These are phyloP conservation scores for Embidobia sp. DNA, from an alignment of 2,888 invertebrate species.

Conservation along the genomic window DNA sequence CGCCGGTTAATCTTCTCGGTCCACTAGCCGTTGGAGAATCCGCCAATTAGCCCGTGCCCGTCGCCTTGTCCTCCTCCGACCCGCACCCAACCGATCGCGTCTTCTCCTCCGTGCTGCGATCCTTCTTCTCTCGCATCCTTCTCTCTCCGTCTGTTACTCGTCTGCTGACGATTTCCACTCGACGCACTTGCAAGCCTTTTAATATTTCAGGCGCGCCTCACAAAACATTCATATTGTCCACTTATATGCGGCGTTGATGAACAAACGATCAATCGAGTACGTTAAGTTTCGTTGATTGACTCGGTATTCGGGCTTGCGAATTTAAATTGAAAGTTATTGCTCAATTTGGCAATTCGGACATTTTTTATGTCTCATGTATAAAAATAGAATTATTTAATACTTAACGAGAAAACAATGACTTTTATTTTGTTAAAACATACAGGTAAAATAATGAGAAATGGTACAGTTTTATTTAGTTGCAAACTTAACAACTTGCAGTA, in stretches of 20 bases:
- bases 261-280: slow-evolving; percentile 23
- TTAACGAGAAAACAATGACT: too few species aligned
- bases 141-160: background rate
- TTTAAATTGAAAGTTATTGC: too few species aligned
- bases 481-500: too few species aligned
- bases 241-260: slow-evolving; percentile 12
- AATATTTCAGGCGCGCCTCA: slow-evolving; percentile 33
- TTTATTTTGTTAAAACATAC: too few species aligned
- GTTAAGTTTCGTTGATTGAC: too few species aligned
- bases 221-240: slow-evolving; percentile 15
- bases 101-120: background rate
- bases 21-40: slow-evolving; percentile 77
- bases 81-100: background rate
- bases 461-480: too few species aligned
- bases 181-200: slow-evolving; percentile 8
- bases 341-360: too few species aligned
- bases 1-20: slow-evolving; percentile 77
- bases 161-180: background rate
- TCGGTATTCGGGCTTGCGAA: too few species aligned
- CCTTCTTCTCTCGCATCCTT: background rate
- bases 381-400: too few species aligned
- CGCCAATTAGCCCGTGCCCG: slow-evolving; percentile 76
- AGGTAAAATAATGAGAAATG: too few species aligned
- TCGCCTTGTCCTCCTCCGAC: slow-evolving; percentile 47
- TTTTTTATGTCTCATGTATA: too few species aligned